Evolutionary conservation across 2,888 invertebrate species (phyloP).

Genomic region (Zaprionus obscuricornis): DNA sequence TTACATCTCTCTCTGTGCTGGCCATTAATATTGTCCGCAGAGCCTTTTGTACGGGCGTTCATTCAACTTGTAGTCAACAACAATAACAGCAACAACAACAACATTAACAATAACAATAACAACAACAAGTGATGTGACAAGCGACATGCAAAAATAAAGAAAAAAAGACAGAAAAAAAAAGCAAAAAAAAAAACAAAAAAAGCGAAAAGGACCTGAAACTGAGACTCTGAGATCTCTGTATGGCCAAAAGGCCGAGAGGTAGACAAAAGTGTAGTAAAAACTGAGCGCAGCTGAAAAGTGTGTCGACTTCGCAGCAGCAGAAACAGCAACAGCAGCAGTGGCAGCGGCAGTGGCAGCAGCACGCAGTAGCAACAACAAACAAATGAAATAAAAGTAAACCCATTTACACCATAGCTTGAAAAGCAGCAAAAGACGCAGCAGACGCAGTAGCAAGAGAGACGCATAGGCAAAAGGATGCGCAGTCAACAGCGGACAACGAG

Average conservation of each 20-base stretch:
- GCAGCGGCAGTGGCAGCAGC: constrained; percentile 17
- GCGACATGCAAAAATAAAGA: constrained; percentile 45
- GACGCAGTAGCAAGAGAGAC: not conserved
- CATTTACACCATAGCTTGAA: constrained; percentile 69
- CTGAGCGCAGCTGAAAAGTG: constrained; percentile 68
- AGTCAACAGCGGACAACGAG: too few species aligned
- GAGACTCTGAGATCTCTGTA: constrained; percentile 22
- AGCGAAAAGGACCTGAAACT: constrained; percentile 34
- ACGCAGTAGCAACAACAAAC: constrained; percentile 35
- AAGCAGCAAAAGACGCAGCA: constrained; percentile 13
- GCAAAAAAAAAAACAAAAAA: constrained; percentile 13
- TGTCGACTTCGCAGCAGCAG: constrained; percentile 67
- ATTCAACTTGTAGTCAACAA: constrained; percentile 52
- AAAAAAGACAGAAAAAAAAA: constrained; percentile 1
- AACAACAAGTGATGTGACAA: constrained; percentile 40
- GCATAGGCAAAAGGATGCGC: too few species aligned
- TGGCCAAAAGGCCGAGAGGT: constrained; percentile 39
- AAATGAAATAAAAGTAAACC: constrained; percentile 79
- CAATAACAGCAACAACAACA: constrained; percentile 22
- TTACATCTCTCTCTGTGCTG: constrained; percentile 26
- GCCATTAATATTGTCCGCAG: constrained; percentile 49
- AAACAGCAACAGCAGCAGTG: constrained; percentile 24
- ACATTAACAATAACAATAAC: not conserved
- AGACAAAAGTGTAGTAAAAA: constrained; percentile 64
- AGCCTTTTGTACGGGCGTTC: constrained; percentile 54